A percentile compares a stretch with the other conserved stretches of the same genome.
Evolutionary conservation across 2,888 invertebrate genomes (phyloP).

Genomic region (Phortica okadai): DNA sequence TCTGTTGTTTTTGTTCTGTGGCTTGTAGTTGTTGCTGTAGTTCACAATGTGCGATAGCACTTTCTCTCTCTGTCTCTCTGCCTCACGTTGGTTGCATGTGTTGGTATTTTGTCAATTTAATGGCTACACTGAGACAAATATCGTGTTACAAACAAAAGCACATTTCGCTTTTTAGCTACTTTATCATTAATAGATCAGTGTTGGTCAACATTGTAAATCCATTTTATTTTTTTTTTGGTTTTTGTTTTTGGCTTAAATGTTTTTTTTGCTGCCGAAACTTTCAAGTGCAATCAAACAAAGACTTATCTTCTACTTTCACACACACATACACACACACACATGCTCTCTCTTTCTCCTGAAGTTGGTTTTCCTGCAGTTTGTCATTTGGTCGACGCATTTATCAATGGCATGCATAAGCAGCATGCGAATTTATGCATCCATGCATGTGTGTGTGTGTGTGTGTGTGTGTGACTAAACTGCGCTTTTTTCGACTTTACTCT

Average conservation of each 20-base stretch:
- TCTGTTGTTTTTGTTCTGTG: conserved; percentile 24
- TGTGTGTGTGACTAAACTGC: not conserved
- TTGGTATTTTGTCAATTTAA: conserved; percentile 70
- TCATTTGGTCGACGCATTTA: conserved; percentile 73
- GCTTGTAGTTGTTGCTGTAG: conserved; percentile 38
- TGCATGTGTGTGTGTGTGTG: not conserved
- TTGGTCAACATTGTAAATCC: no score
- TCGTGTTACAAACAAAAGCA: not conserved
- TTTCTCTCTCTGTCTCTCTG: conserved; percentile 45
- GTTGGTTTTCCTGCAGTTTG: conserved; percentile 66
- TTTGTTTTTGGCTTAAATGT: no score
- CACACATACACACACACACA: not conserved
- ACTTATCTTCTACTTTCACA: not conserved
- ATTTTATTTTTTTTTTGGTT: not conserved
- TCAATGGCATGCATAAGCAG: conserved; percentile 73
- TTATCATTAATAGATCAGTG: no score
- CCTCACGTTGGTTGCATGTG: conserved; percentile 41
- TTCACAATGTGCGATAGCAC: conserved; percentile 32
- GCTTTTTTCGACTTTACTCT: no score
- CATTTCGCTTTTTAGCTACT: not conserved
- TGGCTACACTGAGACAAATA: conserved; percentile 56
- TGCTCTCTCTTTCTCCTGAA: conserved; percentile 55
- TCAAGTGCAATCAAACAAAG: no score
- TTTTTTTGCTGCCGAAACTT: not conserved
- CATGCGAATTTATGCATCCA: conserved; percentile 69